Conservation (phyloP, 2,797 vertebrate species). For the Artibeus jamaicensis region DNA sequence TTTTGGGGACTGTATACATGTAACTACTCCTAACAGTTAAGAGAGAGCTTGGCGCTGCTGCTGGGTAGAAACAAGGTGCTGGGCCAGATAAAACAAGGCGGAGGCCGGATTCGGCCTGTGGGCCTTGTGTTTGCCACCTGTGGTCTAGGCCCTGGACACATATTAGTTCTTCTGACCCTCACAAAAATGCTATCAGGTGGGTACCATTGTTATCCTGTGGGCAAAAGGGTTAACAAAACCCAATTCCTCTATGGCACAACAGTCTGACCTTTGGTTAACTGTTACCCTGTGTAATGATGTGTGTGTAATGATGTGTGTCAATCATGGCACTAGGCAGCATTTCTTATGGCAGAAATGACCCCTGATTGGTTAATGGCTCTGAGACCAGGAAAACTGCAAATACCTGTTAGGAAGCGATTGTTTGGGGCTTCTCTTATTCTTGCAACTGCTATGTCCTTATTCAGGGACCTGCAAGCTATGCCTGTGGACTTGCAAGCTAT, state of each 20-base stretch:
- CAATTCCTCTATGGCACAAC: neutral
- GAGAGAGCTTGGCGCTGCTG: too few relatives aligned
- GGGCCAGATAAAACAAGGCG: too few relatives aligned
- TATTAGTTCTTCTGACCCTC: neutral
- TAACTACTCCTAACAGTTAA: too few relatives aligned
- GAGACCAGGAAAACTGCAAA: neutral
- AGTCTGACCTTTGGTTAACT: neutral
- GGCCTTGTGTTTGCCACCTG: too few relatives aligned
- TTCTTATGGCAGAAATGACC: neutral
- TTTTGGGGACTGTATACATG: too few relatives aligned
- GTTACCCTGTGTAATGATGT: too few relatives aligned
- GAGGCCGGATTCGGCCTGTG: too few relatives aligned
- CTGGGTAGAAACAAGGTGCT: too few relatives aligned
- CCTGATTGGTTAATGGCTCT: neutral
- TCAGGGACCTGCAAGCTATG: neutral
- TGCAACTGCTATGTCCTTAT: neutral
- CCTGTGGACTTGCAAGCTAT: neutral
- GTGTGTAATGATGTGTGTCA: neutral
- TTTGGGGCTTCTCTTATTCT: neutral
- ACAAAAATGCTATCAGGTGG: neutral
- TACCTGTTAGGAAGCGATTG: neutral
- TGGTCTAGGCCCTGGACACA: neutral
- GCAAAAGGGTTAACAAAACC: neutral
- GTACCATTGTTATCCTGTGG: neutral
- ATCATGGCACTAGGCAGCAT: neutral